A percentile compares a stretch with the other conserved stretches of the same genome.
These are phyloP conservation scores for Bombycilla garrulus DNA, from an alignment of 2,113 vertebrate genomes.

Conservation along the genomic window DNA sequence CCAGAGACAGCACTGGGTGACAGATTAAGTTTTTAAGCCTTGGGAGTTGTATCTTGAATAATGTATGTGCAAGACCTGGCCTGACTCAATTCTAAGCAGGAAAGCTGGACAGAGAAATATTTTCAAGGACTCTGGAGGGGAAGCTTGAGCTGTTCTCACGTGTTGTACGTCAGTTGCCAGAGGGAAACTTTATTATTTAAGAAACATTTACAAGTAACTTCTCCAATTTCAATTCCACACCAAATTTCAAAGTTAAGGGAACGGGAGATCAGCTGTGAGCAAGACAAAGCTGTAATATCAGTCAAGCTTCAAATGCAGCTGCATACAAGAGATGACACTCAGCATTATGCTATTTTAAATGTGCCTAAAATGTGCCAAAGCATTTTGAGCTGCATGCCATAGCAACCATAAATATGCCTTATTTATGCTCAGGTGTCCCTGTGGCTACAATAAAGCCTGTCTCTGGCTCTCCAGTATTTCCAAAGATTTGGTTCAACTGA, in stretches of 20 bases:
- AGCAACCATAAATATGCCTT: neutral
- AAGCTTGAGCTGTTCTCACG: neutral
- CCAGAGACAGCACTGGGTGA: neutral
- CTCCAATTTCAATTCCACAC: neutral
- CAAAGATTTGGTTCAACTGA: neutral
- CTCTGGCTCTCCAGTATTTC: neutral
- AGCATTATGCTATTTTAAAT: neutral
- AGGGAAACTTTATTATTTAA: neutral
- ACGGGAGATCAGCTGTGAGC: neutral
- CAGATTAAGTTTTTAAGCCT: neutral
- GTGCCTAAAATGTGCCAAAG: neutral
- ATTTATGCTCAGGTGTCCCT: neutral
- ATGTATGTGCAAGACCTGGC: neutral
- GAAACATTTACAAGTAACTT: neutral
- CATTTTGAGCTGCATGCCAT: neutral
- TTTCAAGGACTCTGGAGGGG: neutral
- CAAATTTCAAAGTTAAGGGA: neutral
- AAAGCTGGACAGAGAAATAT: neutral
- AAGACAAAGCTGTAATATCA: neutral
- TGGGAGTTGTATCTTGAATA: neutral
- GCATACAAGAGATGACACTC: neutral
- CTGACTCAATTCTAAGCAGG: neutral
- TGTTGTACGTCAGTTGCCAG: neutral
- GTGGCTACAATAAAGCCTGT: neutral
- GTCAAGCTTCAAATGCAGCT: neutral